Evolutionary conservation across 2,113 vertebrate species (phyloP), one percentile per base, ranked within the genome.

Genomic region (Rhadina sibilatrix): DNA sequence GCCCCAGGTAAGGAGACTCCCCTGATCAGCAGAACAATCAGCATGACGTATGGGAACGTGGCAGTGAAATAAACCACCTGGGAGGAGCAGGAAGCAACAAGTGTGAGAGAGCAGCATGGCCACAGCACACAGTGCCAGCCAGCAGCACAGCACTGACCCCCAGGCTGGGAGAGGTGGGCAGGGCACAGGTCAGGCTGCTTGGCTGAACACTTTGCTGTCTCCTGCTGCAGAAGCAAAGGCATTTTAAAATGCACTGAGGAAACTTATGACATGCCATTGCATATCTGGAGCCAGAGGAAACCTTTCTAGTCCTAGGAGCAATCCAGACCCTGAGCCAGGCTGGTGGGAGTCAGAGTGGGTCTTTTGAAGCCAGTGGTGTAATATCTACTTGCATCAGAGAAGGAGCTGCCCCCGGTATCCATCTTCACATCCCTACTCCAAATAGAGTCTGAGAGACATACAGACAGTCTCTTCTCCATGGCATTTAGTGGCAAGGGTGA

Each of bases 1-100:
- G 99, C 99, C 6, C 99, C 99, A 0, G 99, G 99, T 44, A 99
- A 96, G 5, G 99, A 99, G 83, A 99, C 98, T 53, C 99, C 99
- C 91, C 99, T 96, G 96, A 99, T 98, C 81, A 99, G 88, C 91
- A 99, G 97, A 89, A 99, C 98, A 1, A 99, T 89, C 94, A 99
- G 96, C 99, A 99, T 99, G 97, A 99, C 31, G n/a, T 99, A 99
- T 15, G 99, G 99, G 90, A 99, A 99, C 0, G 99, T 99, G 46
- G 99, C 99, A 0, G 99, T 99, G 96, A 99, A 98, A 91, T 99
- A 99, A 28, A 99, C 99, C 96, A 99, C 99, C 99, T 99, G 86
- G 5, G 15, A 90, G 38, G 44, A 91, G 60, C 81, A 66, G 1
- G 20, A 90, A 86, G 21, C 47, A 13, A 82, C 19, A 84, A 50